Base-by-base conservation (phyloP, 2,888 invertebrate genomes). In the Myathropa florea region DNA sequence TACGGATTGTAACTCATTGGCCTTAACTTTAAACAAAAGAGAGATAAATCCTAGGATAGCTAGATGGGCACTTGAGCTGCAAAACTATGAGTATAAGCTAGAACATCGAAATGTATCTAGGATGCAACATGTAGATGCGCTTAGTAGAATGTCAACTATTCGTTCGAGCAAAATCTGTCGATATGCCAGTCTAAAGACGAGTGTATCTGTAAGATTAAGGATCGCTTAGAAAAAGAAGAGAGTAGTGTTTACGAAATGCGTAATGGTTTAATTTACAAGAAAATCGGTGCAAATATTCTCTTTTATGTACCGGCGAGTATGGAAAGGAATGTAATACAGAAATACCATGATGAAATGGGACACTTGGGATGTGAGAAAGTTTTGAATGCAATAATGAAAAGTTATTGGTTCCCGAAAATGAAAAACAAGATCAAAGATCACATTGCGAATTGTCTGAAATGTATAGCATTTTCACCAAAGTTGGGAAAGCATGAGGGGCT, bases 401-500 rank as follows among this genome's bases (percentile, higher is more conserved):
- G 10, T 55, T 79, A 84, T 72, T 84, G 79, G 75, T 75, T 84
- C 64, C 84, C 84, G 4, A 57, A 75, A 18, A 23, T 84, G 60
- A 68, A 30, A 46, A 28, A n/a, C 14, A 72, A 71, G 65, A 28
- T 77, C 0, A 65, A 55, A 12, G 21, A 60, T 10, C 71, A 76
- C 55, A 76, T 84, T 24, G 26, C 14, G 10, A 75, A 84, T 71
- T 84, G 75, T 14, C 33, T 63, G 23, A 85, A 81, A 30, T 85
- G 72, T 30, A 68, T 80, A 24, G 39, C 60, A 10, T 84, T 71
- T 57, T 65, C 72, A 61, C 10, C 61, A 30, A 21, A 39, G 6
- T 14, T 10, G 4, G 84, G 80, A 4, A 76, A 77, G 61, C 4
- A 30, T 4, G 90, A 90, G 77, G 89, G 90, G 12, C 84, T 83